Conservation (phyloP, 1,140 invertebrate genomes). For the Battus philenor region DNA sequence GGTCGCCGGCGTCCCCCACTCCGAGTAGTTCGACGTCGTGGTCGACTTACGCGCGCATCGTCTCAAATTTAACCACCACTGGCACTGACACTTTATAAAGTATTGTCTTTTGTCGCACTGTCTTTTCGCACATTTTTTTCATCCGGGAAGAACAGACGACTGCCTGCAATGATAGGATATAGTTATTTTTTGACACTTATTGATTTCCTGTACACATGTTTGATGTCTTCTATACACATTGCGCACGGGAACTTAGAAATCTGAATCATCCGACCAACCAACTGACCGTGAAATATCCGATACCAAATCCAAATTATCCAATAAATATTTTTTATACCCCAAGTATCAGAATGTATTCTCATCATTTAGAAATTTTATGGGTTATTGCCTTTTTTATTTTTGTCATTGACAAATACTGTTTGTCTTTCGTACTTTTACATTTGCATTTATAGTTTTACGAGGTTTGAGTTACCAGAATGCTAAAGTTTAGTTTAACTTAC, state of each 20-base stretch:
- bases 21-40: constrained; percentile 58
- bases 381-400: no score
- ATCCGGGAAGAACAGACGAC: constrained; percentile 7
- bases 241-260: neutral
- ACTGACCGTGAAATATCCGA: neutral
- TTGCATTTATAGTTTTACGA: no score
- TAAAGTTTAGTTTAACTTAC: no score
- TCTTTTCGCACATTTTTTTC: constrained; percentile 34
- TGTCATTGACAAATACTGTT: no score
- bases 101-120: constrained; percentile 29
- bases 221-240: neutral
- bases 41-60: constrained; percentile 47
- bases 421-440: no score
- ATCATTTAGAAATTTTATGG: no score
- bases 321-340: no score
- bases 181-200: no score
- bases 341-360: no score
- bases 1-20: constrained; percentile 60
- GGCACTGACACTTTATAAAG: constrained; percentile 26
- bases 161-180: constrained; percentile 46
- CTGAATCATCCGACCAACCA: neutral
- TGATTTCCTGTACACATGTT: neutral
- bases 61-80: constrained; percentile 46
- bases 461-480: no score
- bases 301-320: no score